phyloP scores from a whole-genome alignment of 2,888 invertebrate species.

The Lamproptera curius region DNA sequence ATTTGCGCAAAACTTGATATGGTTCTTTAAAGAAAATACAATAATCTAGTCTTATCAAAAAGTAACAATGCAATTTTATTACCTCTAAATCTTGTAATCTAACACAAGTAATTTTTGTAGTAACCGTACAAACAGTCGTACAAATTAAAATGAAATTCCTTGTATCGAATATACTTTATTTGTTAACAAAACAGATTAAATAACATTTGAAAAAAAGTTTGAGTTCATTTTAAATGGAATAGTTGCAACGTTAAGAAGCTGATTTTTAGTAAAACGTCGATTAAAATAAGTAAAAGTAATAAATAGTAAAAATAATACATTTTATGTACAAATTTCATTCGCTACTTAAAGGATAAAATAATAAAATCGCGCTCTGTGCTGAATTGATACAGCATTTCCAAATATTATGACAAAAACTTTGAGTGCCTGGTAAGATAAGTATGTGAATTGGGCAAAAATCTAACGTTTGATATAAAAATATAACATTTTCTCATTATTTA shows the following conservation, averaged over 20 bases:
- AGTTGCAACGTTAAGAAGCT: no score
- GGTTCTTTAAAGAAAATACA: neutral
- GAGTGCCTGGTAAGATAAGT: no score
- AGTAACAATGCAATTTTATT: neutral
- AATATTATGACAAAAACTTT: neutral
- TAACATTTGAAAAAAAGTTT: neutral
- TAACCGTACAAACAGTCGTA: no score
- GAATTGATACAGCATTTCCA: no score
- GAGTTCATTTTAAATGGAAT: no score
- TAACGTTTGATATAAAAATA: conserved; percentile 41
- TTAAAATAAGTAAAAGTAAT: no score
- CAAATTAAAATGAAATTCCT: neutral
- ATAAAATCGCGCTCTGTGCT: no score
- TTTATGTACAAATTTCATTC: conserved; percentile 8
- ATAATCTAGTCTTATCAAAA: neutral
- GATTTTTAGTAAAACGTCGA: no score
- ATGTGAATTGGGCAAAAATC: conserved; percentile 22
- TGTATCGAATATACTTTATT: neutral
- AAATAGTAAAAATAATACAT: conserved; percentile 3
- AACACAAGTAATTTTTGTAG: no score
- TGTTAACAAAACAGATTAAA: neutral
- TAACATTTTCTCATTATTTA: conserved; percentile 46
- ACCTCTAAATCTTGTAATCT: no score
- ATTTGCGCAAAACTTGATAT: neutral
- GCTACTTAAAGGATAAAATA: no score